These are phyloP conservation scores for Leptopilina syphax DNA, from an alignment of 2,888 invertebrate genomes.

Conservation along the genomic window DNA sequence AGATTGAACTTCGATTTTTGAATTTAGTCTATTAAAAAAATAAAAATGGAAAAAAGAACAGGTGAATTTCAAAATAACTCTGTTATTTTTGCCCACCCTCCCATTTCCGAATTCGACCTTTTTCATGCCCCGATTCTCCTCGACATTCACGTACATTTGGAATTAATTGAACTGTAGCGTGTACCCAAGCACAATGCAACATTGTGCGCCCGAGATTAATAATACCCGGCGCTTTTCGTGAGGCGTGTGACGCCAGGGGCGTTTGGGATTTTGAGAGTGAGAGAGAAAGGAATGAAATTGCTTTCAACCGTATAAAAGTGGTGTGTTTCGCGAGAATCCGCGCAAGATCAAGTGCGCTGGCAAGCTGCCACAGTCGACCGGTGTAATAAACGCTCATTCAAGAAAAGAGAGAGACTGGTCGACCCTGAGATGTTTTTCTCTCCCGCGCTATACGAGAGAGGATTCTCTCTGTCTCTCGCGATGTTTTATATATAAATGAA, in stretches of 20 bases:
- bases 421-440: conserved; percentile 42
- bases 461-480: background rate
- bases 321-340: conserved; percentile 48
- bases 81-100: background rate
- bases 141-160: conserved; percentile 64
- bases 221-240: conserved; percentile 61
- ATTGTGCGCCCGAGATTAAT: conserved; percentile 68
- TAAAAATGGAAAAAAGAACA: background rate
- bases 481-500: conserved; percentile 19
- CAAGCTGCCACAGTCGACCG: conserved; percentile 30
- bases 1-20: too few species aligned
- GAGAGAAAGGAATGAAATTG: conserved; percentile 46
- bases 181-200: conserved; percentile 65
- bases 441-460: conserved; percentile 4
- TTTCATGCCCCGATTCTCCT: conserved; percentile 6
- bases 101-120: background rate
- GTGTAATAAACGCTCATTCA: conserved; percentile 43
- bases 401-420: conserved; percentile 39
- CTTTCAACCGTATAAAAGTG: conserved; percentile 45
- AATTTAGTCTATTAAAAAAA: too few species aligned
- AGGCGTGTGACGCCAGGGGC: conserved; percentile 30
- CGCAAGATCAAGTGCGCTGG: conserved; percentile 43
- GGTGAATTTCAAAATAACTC: background rate
- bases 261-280: background rate
- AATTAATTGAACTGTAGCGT: conserved; percentile 69